phyloP scores from a whole-genome alignment of 2,113 vertebrate genomes.

The Peromyscus californicus region DNA sequence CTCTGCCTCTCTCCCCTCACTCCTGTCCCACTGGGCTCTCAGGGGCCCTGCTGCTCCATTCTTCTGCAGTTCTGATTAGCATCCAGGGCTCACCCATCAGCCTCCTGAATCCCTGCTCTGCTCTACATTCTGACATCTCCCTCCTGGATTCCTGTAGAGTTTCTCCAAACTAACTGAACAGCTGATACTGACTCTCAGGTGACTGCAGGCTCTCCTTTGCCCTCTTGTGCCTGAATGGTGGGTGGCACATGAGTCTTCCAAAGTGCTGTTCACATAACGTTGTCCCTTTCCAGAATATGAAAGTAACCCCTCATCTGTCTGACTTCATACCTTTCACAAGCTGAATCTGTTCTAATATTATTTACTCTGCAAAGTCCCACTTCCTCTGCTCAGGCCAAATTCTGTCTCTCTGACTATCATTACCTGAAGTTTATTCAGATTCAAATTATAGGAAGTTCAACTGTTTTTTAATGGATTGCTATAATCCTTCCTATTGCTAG shows the following conservation, averaged over 20 bases:
- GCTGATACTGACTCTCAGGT: background rate
- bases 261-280: background rate
- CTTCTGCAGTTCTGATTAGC: no score
- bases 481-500: background rate
- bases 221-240: background rate
- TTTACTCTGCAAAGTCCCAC: background rate
- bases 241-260: background rate
- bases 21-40: background rate
- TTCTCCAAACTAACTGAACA: background rate
- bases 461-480: background rate
- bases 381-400: background rate
- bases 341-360: background rate
- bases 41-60: background rate
- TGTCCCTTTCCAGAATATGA: background rate
- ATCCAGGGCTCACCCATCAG: no score
- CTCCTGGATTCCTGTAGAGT: background rate
- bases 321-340: background rate
- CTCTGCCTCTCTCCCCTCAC: background rate
- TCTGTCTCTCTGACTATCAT: background rate
- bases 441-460: slow-evolving; percentile 30
- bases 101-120: background rate
- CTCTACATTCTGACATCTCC: background rate
- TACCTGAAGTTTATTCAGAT: slow-evolving; percentile 36
- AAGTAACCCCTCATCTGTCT: background rate
- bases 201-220: background rate